Conservation (phyloP, 2,888 invertebrate genomes). For the Gerosis bhagava region DNA sequence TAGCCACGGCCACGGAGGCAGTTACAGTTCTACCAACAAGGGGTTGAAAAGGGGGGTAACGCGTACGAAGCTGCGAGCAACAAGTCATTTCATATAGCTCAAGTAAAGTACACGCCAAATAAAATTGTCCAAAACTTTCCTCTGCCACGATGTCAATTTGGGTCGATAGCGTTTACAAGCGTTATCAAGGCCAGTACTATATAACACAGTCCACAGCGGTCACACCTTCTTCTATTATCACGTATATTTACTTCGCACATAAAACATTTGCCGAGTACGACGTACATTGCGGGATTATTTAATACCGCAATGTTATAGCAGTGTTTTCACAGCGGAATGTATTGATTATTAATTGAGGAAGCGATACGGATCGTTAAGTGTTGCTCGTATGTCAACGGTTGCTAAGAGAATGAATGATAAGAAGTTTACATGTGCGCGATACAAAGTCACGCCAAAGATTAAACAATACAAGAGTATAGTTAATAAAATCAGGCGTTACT, state of each 20-base stretch:
- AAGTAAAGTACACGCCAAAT: slow-evolving; percentile 22
- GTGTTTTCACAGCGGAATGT: slow-evolving; percentile 4
- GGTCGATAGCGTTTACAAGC: slow-evolving; percentile 52
- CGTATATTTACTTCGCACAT: slow-evolving; percentile 36
- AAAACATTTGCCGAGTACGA: slow-evolving; percentile 36
- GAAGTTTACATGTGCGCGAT: too few species aligned
- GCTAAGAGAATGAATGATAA: slow-evolving; percentile 55
- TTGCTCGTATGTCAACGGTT: slow-evolving; percentile 43
- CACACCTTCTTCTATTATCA: slow-evolving; percentile 38
- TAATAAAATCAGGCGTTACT: too few species aligned
- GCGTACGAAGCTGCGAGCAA: too few species aligned
- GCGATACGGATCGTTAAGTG: slow-evolving; percentile 27
- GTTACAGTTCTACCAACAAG: too few species aligned
- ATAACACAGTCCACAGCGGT: slow-evolving; percentile 44
- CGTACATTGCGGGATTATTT: slow-evolving; percentile 31
- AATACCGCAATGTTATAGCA: slow-evolving; percentile 3
- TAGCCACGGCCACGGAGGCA: too few species aligned
- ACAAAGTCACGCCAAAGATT: too few species aligned
- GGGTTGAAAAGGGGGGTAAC: too few species aligned
- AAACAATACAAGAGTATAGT: too few species aligned
- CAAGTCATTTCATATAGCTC: neutral
- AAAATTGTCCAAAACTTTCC: slow-evolving; percentile 45
- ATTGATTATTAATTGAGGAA: slow-evolving; percentile 34
- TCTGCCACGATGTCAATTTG: slow-evolving; percentile 47
- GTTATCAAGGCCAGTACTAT: slow-evolving; percentile 55